Base-by-base conservation (phyloP, 2,888 invertebrate genomes). In the Plemyria rubiginata region DNA sequence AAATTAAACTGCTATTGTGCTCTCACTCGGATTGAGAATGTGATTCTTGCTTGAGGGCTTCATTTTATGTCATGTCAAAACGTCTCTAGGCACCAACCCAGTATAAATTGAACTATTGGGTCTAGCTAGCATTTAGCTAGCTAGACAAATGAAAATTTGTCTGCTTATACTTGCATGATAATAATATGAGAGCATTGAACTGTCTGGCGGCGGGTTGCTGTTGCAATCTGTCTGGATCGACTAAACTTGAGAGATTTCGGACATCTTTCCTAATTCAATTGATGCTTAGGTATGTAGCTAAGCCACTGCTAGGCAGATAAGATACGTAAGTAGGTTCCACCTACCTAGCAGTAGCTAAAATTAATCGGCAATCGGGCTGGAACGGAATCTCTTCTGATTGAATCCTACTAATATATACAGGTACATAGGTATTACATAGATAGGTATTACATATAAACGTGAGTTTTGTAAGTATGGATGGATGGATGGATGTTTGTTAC, bases 131-230 rank as follows among this genome's bases (percentile, higher is more conserved):
- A 9, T 15, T 16, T 54, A 45, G 36, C 36, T 9, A 36, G 2
- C 11, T 22, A 38, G 13, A 12, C 32, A 11, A 49, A 15, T 22
- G 36, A 46, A 38, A 54, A 45, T 32, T 29, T 2, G 36, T 38
- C 11, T 38, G 11, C 36, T 38, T 38, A 32, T 4, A 38, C 36
- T 38, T 38, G 36, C 36, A 38, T 38, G 9, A 2, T 41, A 15
- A 38, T 38, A 1, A 2, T 41, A 15, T 8, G 66, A 66, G 77
- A 51, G 36, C 65, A 43, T 68, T 73, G 75, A 70, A 72, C 73
- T 70, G 73, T 71, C 71, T 76, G 65, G 62, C 28, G 52, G 32
- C 28, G 52, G 32, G 53, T 62, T 52, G 11, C 51, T 45, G n/a
- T 16, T 46, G 49, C 36, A 13, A 45, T 59, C 38, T 38, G 56